phyloP scores from a whole-genome alignment of 1,140 invertebrate genomes.

The Fopius arisanus region DNA sequence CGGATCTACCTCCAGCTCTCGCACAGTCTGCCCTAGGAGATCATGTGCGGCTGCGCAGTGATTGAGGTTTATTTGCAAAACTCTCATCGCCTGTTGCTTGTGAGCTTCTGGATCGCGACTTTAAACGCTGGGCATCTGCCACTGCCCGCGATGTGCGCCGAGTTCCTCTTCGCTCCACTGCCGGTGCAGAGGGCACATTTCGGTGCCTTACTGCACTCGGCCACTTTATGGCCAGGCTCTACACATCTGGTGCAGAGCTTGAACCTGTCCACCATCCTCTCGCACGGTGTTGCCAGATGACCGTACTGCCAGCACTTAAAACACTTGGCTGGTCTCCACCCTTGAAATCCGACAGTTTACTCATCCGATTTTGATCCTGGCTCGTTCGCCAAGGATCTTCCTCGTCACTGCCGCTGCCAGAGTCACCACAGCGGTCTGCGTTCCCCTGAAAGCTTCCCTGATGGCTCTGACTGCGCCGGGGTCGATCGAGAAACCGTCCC shows the following conservation, averaged over 20 bases:
- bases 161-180: no score
- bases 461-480: background rate
- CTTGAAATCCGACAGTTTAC: background rate
- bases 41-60: no score
- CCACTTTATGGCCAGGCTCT: background rate
- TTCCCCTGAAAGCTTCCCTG: background rate
- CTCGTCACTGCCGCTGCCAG: background rate
- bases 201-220: background rate
- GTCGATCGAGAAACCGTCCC: background rate
- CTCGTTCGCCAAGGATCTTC: background rate
- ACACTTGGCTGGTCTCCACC: conserved; percentile 10
- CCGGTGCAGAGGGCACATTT: no score
- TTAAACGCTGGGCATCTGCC: no score
- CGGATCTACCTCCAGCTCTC: no score
- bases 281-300: background rate
- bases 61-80: no score
- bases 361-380: conserved; percentile 17
- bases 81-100: no score
- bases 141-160: no score
- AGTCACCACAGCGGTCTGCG: background rate
- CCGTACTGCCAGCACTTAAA: no score
- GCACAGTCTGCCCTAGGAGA: no score
- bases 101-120: no score
- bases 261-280: background rate
- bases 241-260: conserved; percentile 24